Percentiles rank a stretch among this genome's conserved stretches.
Conservation (phyloP, 2,797 vertebrate genomes). For the Crypturellus tataupa region DNA sequence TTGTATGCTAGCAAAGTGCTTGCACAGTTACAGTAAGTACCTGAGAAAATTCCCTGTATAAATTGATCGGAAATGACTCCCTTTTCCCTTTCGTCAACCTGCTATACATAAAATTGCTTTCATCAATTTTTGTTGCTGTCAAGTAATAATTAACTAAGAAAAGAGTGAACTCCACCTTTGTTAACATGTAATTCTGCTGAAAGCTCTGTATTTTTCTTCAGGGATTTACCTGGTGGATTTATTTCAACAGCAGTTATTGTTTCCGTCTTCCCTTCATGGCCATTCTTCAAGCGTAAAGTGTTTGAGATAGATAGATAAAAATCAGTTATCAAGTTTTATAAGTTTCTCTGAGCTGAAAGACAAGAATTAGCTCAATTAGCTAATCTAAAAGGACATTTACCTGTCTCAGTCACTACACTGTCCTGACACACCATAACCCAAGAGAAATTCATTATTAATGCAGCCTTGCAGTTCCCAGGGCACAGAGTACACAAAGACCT, state of each 20-base stretch:
- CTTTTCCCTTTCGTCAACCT: neutral
- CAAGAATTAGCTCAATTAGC: neutral
- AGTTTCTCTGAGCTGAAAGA: neutral
- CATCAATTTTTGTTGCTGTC: neutral
- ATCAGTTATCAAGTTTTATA: neutral
- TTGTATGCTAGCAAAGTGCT: neutral
- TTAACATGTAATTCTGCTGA: neutral
- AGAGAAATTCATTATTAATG: neutral
- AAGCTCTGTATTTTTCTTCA: neutral
- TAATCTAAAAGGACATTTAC: neutral
- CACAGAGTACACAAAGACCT: neutral
- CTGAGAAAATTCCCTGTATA: neutral
- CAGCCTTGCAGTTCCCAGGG: neutral
- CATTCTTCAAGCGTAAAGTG: neutral
- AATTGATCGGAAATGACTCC: neutral
- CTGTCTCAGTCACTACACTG: neutral
- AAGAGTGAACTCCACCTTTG: neutral
- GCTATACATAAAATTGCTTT: neutral
- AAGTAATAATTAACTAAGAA: slow-evolving; percentile 1
- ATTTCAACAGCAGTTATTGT: neutral
- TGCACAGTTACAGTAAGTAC: no score
- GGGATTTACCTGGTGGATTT: neutral
- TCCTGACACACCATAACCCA: neutral
- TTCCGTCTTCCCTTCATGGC: neutral
- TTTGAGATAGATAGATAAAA: neutral